Base-by-base conservation (phyloP, 2,113 vertebrate genomes). In the Actinemys pallida region DNA sequence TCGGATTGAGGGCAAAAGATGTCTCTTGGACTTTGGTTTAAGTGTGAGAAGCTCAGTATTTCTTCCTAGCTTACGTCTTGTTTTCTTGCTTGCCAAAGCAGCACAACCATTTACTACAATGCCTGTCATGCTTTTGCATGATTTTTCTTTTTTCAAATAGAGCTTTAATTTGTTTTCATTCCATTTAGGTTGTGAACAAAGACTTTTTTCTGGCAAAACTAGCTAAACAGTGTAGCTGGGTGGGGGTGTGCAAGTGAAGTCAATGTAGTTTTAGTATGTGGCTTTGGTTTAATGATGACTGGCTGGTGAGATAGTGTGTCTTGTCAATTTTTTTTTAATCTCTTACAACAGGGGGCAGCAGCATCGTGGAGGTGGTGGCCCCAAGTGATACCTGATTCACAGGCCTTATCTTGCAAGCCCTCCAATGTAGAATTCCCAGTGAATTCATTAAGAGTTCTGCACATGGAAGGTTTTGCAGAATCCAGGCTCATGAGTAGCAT, bases 301-400 rank as follows among this genome's bases (percentile, higher is more conserved):
- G 2, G 20, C 16, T 72, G 69, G 35, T 72, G 17, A 22, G 13
- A 2, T 54, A 10, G 6, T 13, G 4, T 29, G 0, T 10, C 53
- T 75, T 1, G 42, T 10, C 52, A 1, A n/a, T n/a, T 52, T 0
- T 57, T 57, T n/a, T 42, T 25, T 12, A 20, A 22, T 24, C 39
- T 42, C 16, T 17, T n/a, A 9, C 62, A 69, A 25, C 39, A 76
- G 9, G 11, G 29, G n/a, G 39, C 2, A 6, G 39, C 39, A 45
- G 39, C 10, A 5, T 24, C 3, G 3, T 45, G 5, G 4, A 24
- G 39, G 39, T 45, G 39, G 42, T 25, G 72, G 39, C 20, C 5
- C 22, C 19, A 20, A 75, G 39, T 42, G 39, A 45, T 42, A 39
- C 39, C 39, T 75, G n/a, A 24, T 24, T 75, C 69, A 42, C 19